Base-by-base conservation (phyloP, 1,140 invertebrate species). In the Pollicipes pollicipes region DNA sequence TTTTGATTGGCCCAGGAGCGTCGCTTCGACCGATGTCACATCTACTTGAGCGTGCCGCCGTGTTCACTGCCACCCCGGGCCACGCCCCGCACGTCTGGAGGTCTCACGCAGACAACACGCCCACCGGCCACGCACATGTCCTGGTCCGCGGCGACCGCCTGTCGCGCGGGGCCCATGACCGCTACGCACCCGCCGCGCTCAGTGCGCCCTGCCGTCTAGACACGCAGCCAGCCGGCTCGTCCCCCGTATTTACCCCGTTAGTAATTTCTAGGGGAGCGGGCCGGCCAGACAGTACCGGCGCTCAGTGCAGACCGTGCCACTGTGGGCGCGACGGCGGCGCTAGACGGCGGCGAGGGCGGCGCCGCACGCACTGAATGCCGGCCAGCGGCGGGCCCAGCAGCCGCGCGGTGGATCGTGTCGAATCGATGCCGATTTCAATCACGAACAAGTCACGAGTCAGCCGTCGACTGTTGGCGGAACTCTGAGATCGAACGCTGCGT, bases 161-260 rank as follows among this genome's bases (percentile, higher is more conserved):
- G 17, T 21, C 45, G 45, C 45, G 10, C 45, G 21, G 13, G 13
- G 17, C 45, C 13, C 45, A 58, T 58, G 45, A 58, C 21, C 17
- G 45, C 2, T 21, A 17, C 45, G 24, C 45, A 10, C 13, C 8
- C 45, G 45, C 8, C 6, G 6, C 10, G 45, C 45, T 10, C 45
- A 10, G 45, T 21, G n/a, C n/a, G n/a, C n/a, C 45, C 24, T 10
- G 17, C 45, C 24, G 45, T 58, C 45, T 58, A 58, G 45, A 58
- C 45, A 58, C 45, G 6, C 45, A 21, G 45, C 45, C 21, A 21
- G 21, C 45, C 13, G 13, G 45, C 45, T 10, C 45, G 13, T 58
- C 45, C 45, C 45, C 45, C 45, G 45, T 58, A 58, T 58, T 58
- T 58, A 58, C 45, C 45, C 45, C 45, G 45, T 58, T 58, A 58